Percentiles rank a stretch among this genome's conserved stretches.
Conservation (phyloP, 2,888 invertebrate species). For the Priocnemis perturbator region DNA sequence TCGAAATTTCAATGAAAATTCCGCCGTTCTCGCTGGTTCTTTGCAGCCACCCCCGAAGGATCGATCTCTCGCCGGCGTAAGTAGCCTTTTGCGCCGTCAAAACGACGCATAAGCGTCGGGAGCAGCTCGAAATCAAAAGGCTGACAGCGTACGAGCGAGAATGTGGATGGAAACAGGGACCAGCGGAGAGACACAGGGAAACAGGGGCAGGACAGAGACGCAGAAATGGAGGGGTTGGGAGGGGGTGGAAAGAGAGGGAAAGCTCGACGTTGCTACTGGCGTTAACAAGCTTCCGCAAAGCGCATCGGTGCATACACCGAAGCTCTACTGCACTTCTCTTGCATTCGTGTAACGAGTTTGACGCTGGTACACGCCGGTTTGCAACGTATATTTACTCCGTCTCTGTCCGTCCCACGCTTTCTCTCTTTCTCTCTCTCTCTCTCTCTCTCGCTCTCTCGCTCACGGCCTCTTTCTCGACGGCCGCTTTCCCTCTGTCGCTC, state of each 20-base stretch:
- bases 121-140: slow-evolving; percentile 5
- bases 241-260: slow-evolving; percentile 19
- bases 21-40: too few species aligned
- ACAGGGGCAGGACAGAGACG: slow-evolving; percentile 12
- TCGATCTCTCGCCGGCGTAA: too few species aligned
- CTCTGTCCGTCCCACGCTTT: too few species aligned
- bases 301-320: slow-evolving; percentile 28
- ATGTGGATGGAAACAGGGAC: not conserved
- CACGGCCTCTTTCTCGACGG: not conserved
- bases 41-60: too few species aligned
- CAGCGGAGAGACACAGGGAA: slow-evolving; percentile 32
- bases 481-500: too few species aligned
- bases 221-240: too few species aligned
- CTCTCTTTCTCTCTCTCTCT: not conserved
- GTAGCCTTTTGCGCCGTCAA: too few species aligned
- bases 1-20: too few species aligned
- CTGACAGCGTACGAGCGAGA: not conserved
- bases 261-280: slow-evolving; percentile 28
- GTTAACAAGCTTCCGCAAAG: slow-evolving; percentile 48
- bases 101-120: too few species aligned
- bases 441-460: not conserved
- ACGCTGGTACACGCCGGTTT: slow-evolving; percentile 9
- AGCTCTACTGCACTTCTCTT: not conserved
- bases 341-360: slow-evolving; percentile 12
- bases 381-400: too few species aligned